Conservation (phyloP, 2,888 invertebrate species). For the Leucania comma region DNA sequence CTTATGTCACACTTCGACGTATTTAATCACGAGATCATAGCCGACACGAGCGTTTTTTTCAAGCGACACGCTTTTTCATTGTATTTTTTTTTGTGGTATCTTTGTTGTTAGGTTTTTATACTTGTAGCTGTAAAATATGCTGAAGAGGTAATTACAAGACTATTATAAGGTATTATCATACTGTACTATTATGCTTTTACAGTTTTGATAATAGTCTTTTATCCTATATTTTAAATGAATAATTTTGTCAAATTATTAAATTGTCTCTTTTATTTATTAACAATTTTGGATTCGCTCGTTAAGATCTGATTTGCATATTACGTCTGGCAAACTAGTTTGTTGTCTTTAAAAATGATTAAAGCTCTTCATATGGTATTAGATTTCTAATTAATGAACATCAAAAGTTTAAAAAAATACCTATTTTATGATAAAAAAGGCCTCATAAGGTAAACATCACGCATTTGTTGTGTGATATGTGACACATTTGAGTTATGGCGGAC, state of each 20-base stretch:
- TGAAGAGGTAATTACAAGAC: background rate
- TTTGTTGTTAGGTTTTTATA: conserved; percentile 10
- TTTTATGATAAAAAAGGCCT: conserved; percentile 25
- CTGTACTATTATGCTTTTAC: background rate
- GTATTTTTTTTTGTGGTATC: background rate
- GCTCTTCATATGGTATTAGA: background rate
- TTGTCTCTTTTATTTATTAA: conserved; percentile 5
- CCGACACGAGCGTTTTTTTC: conserved; percentile 39
- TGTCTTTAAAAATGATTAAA: background rate
- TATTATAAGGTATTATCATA: background rate
- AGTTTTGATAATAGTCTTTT: conserved; percentile 4
- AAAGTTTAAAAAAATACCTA: conserved; percentile 1
- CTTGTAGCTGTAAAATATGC: background rate
- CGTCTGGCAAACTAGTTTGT: background rate
- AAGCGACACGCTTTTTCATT: conserved; percentile 45
- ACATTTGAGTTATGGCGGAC: conserved; percentile 24
- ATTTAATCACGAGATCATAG: conserved; percentile 57
- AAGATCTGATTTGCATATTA: conserved; percentile 20
- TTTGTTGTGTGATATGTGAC: conserved; percentile 31
- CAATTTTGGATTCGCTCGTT: background rate
- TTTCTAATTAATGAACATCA: conserved; percentile 1
- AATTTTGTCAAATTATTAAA: background rate
- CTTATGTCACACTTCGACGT: conserved; percentile 64
- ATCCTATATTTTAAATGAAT: background rate
- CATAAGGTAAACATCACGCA: conserved; percentile 30